A percentile compares a stretch with the other conserved stretches of the same genome.
Evolutionary conservation across 2,113 vertebrate genomes (phyloP).

Genomic region (Gorsachius goisagi): DNA sequence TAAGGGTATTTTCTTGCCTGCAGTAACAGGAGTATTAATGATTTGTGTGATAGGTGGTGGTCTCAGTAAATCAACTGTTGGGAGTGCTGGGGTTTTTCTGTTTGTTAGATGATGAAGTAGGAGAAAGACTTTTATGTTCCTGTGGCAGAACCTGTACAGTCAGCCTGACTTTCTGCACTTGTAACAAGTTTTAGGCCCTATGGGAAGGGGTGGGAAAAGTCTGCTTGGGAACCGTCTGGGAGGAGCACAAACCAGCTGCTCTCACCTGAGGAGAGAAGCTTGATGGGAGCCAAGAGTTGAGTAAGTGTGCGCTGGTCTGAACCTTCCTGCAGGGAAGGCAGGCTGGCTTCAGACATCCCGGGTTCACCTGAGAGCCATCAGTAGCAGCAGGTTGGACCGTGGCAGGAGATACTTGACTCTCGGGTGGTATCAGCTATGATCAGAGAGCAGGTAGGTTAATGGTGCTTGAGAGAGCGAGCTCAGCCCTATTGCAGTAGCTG

Average conservation of each 20-base stretch:
- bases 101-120: not conserved
- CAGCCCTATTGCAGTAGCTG: not conserved
- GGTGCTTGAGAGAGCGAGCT: not conserved
- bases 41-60: not conserved
- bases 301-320: not conserved
- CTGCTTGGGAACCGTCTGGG: not conserved
- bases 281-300: not conserved
- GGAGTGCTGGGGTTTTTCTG: not conserved
- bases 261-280: not conserved
- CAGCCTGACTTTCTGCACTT: not conserved
- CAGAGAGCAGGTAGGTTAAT: not conserved
- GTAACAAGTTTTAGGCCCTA: not conserved
- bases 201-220: not conserved
- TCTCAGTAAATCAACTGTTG: not conserved
- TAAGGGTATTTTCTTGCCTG: not conserved
- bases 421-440: not conserved
- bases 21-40: not conserved
- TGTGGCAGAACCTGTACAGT: constrained; percentile 20
- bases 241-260: constrained; percentile 14
- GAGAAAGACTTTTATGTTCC: not conserved
- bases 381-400: rapidly evolving
- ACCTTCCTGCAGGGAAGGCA: not conserved
- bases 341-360: not conserved
- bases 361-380: rapidly evolving
- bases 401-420: not conserved